Conservation (phyloP, 2,888 invertebrate genomes). For the Yponomeuta sedellus region DNA sequence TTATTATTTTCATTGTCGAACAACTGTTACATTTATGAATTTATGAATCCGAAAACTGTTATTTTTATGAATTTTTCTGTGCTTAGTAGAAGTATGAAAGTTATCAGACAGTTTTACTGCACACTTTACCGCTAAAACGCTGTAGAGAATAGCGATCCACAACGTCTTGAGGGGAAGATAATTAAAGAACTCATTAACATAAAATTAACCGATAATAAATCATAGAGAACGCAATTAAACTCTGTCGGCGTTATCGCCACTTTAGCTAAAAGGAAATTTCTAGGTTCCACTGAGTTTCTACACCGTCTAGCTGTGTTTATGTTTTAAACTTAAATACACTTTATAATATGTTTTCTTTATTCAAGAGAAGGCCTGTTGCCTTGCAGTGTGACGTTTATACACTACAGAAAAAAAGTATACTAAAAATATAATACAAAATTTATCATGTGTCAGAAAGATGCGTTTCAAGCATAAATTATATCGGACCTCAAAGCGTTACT, state of each 20-base stretch:
- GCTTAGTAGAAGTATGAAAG: neutral
- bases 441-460: no score
- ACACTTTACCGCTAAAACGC: constrained; percentile 15
- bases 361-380: no score
- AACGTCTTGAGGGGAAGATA: constrained; percentile 40
- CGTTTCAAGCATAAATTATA: no score
- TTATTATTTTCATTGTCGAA: no score
- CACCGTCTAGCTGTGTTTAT: neutral
- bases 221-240: constrained; percentile 62
- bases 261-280: constrained; percentile 7
- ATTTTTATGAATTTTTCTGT: no score
- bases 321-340: no score
- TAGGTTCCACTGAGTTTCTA: neutral
- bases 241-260: constrained; percentile 24
- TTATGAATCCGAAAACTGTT: no score
- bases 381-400: no score
- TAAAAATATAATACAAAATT: no score
- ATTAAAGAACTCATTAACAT: constrained; percentile 71
- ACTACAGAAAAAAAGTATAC: no score
- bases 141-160: constrained; percentile 33
- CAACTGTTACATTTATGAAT: no score
- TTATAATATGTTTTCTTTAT: no score
- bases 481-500: neutral
- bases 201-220: constrained; percentile 71
- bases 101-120: neutral